Evolutionary conservation across 1,140 invertebrate genomes (phyloP).

Genomic region (Panulirus ornatus): DNA sequence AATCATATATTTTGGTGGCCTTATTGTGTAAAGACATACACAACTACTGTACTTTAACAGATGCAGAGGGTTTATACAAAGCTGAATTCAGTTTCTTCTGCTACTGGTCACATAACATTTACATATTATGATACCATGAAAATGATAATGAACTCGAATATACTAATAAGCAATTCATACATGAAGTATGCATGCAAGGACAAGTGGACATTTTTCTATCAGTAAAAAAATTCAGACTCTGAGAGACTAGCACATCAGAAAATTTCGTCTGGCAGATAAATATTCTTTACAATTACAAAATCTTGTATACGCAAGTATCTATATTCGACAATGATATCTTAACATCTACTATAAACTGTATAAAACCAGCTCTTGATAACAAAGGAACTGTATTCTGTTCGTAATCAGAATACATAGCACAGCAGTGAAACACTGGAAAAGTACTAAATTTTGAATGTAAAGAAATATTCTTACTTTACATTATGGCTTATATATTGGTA

Average conservation of each 20-base stretch:
- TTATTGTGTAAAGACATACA: no score
- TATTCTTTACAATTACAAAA: conserved; percentile 15
- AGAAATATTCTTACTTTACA: background rate
- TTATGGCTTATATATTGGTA: background rate
- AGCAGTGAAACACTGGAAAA: background rate
- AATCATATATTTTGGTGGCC: no score
- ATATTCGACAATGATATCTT: background rate
- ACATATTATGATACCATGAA: no score
- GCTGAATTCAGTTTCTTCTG: no score
- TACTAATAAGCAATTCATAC: background rate
- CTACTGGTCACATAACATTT: no score
- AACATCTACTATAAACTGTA: background rate
- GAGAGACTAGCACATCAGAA: conserved; percentile 10
- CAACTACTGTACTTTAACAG: no score
- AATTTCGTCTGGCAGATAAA: background rate
- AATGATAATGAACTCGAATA: conserved; percentile 10
- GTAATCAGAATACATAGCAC: background rate
- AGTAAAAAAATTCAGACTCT: background rate
- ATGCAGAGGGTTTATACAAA: no score
- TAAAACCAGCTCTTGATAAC: background rate
- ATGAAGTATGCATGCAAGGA: conserved; percentile 1
- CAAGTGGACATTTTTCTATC: background rate
- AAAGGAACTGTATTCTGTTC: background rate
- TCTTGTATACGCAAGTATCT: conserved; percentile 34
- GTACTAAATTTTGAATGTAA: background rate